Conservation (phyloP, 2,888 invertebrate genomes). For the Ophraella communa region DNA sequence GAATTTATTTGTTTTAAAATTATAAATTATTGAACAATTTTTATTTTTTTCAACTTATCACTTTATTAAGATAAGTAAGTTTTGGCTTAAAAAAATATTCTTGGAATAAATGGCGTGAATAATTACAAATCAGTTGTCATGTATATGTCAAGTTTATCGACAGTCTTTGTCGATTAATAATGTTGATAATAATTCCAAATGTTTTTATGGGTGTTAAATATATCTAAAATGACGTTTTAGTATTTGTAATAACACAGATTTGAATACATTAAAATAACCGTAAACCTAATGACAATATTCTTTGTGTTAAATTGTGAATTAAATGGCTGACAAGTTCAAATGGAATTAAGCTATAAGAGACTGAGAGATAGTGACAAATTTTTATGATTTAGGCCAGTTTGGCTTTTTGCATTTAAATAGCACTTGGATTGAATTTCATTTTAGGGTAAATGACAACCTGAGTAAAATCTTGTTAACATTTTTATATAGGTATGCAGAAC, state of each 20-base stretch:
- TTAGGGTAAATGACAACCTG: no score
- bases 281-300: not conserved
- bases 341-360: not conserved
- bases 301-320: not conserved
- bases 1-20: no score
- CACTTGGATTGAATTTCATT: no score
- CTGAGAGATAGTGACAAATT: not conserved
- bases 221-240: not conserved
- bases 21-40: no score
- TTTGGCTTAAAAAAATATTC: no score
- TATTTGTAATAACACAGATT: not conserved
- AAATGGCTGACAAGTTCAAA: not conserved
- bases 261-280: not conserved
- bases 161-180: conserved; percentile 5
- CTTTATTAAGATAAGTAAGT: no score
- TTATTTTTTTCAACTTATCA: no score
- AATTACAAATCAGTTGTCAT: no score
- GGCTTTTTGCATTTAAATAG: no score
- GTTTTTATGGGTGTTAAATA: conserved; percentile 3
- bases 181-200: not conserved
- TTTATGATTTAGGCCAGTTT: not conserved
- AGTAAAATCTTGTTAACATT: no score
- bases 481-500: no score
- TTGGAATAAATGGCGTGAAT: no score
- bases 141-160: not conserved